phyloP scores from a whole-genome alignment of 2,797 vertebrate species.

The Oryzias sinensis region DNA sequence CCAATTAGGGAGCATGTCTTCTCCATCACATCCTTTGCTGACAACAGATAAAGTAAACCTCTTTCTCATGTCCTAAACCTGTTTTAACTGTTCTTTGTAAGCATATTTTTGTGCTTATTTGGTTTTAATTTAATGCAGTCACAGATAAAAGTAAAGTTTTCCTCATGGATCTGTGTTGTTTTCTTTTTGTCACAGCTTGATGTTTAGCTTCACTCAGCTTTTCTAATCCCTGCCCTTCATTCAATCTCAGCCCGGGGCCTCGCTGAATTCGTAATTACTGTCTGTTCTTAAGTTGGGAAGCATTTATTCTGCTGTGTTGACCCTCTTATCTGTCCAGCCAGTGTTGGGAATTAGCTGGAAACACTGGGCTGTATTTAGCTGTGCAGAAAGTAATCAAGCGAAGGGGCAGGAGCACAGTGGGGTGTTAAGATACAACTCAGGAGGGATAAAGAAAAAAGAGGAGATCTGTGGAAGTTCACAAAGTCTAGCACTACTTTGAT shows the following conservation, averaged over 20 bases:
- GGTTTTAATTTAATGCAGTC: no score
- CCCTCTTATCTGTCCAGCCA: constrained; percentile 1
- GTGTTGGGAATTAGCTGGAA: neutral
- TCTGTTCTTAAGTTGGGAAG: constrained; percentile 13
- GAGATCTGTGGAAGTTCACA: no score
- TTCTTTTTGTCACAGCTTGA: neutral
- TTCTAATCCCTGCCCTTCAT: constrained; percentile 36
- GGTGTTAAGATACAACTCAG: neutral
- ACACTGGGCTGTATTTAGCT: neutral
- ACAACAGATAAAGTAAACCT: constrained; percentile 36
- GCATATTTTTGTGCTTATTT: no score
- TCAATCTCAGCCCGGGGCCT: constrained; percentile 1
- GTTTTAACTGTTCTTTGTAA: no score
- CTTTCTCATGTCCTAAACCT: constrained; percentile 22
- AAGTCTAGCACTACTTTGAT: no score
- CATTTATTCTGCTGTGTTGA: constrained; percentile 10
- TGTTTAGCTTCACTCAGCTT: constrained; percentile 31
- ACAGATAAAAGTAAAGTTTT: neutral
- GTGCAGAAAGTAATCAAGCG: neutral
- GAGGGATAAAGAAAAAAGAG: no score
- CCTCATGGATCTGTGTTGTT: constrained; percentile 3
- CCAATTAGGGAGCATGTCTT: no score
- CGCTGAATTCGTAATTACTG: constrained; percentile 21
- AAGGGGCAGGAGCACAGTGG: neutral
- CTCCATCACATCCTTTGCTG: constrained; percentile 45